Base-by-base conservation (phyloP, 2,113 vertebrate species). In the Muntiacus muntjak region DNA sequence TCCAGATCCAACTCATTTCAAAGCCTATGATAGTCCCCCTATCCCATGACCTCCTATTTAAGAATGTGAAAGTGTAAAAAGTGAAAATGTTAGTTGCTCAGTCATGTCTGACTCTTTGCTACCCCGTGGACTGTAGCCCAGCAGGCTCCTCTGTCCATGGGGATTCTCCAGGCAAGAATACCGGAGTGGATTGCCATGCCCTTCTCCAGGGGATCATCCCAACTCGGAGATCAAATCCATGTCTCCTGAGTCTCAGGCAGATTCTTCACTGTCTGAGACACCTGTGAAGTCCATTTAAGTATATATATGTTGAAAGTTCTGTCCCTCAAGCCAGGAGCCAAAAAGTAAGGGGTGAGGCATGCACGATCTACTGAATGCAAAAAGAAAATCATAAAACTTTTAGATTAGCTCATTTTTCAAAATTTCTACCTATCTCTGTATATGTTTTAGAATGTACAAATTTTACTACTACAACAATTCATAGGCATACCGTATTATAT, bases 261-360 rank as follows among this genome's bases (percentile, higher is more conserved):
- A 76, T 76, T 76, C 40, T 76, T 43, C 23, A 76, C 71, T 43
- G 40, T 76, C 71, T 26, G 40, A 43, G 40, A 12, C 23, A 4
- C 12, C 1, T 0, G 12, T 25, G 71, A 76, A 76, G 71, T 23
- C 6, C 71, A 43, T 76, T 26, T 26, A 76, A 76, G 23, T 33
- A 11, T 3, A 6, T 25, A 17, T 47, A 13, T 58, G 14, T 74
- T 87, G 76, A 76, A 23, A 76, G 33, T 91, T 64, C 33, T 62
- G 33, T 30, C 40, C 13, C 30, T 87, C 40, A 43, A 50, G 43
- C 17, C 78, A 54, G 43, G 40, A 55, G 16, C 58, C 83, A 33
- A 12, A 67, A 26, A 60, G 1, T 23, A 26, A 7, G 15, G 6
- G 23, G 19, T 0, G 25, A 19, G 19, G 15, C 19, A 2, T 2